Percentiles rank a stretch among this genome's conserved stretches.
Evolutionary conservation across 2,797 vertebrate species (phyloP).

Genomic region (Chromobotia macracanthus): DNA sequence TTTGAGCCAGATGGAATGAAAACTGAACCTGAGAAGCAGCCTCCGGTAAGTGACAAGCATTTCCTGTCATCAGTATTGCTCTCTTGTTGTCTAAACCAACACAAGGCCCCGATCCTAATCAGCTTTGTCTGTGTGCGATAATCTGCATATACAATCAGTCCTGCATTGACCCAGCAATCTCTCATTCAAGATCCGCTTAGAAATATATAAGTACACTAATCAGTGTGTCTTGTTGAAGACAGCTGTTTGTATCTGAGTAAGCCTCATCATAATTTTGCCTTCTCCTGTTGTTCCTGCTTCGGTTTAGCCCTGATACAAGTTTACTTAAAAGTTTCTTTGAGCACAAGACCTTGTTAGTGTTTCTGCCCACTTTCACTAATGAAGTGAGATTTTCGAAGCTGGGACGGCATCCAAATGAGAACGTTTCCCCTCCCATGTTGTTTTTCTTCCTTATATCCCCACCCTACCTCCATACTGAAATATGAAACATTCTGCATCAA

Average conservation of each 20-base stretch:
- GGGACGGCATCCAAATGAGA: conserved; percentile 51
- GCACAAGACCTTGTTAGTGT: conserved; percentile 32
- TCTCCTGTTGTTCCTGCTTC: neutral
- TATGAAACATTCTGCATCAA: conserved; percentile 31
- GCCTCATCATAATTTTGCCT: conserved; percentile 5
- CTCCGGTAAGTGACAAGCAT: conserved; percentile 38
- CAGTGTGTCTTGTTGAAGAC: conserved; percentile 20
- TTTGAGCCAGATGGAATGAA: conserved; percentile 47
- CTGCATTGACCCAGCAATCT: conserved; percentile 40
- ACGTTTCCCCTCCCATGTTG: conserved; percentile 4
- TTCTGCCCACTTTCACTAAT: conserved; percentile 38
- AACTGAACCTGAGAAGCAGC: conserved; percentile 17
- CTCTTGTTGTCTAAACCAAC: conserved; percentile 32
- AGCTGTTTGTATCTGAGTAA: conserved; percentile 11
- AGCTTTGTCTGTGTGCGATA: neutral
- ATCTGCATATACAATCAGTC: conserved; percentile 40
- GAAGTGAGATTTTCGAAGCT: conserved; percentile 48
- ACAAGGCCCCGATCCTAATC: conserved; percentile 33
- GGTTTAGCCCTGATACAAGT: conserved; percentile 10
- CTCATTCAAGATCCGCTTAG: conserved; percentile 26
- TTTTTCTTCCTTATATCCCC: neutral
- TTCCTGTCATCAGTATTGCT: conserved; percentile 33
- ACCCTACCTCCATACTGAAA: conserved; percentile 11
- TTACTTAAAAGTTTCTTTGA: conserved; percentile 18
- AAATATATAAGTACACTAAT: conserved; percentile 38